Base-by-base conservation (phyloP, 2,797 vertebrate species). In the Enteromius afrohamiltoni region DNA sequence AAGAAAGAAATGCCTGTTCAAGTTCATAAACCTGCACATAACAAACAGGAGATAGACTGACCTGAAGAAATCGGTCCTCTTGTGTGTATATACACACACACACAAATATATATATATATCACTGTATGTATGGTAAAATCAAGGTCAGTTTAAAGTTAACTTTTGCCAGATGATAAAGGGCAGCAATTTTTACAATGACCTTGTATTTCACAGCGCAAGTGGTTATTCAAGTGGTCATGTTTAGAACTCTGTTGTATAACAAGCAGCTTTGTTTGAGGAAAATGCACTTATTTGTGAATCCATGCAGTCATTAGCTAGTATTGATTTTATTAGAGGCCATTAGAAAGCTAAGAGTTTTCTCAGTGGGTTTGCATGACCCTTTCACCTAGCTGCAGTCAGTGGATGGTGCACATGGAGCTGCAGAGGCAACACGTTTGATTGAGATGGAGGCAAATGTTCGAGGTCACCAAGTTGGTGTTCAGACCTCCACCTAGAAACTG, bases 401-500 rank as follows among this genome's bases (percentile, higher is more conserved):
- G 17, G 34, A 26, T 34, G 34, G 5, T 77, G 13, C 55, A 81
- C 65, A 69, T 80, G 42, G 70, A 71, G 40, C 26, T 45, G 34
- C 26, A 80, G 80, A 58, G 76, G 26, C 37, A 34, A 31, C 26
- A 49, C 31, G 14, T 51, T 47, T 74, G 26, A 37, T 10, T 26
- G 9, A 60, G 77, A 77, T 31, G 73, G 67, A 85, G 84, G 91
- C 85, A 68, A 45, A 89, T 86, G 62, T 21, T 82, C 84, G 31
- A 65, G 76, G 89, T 88, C 83, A 80, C 86, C 82, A 83, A 84
- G 86, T 76, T 88, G 26, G 83, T 88, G 87, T 42, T 85, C 85
- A 86, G 88, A 87, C 88, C 88, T 87, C 42, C 26, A 67, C 89
- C 80, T 80, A 87, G 64, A 64, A 51, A 82, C 77, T 8, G n/a